Evolutionary conservation across 2,888 invertebrate species (phyloP), one percentile per base, ranked within the genome.

Genomic region (Andrena dorsata): DNA sequence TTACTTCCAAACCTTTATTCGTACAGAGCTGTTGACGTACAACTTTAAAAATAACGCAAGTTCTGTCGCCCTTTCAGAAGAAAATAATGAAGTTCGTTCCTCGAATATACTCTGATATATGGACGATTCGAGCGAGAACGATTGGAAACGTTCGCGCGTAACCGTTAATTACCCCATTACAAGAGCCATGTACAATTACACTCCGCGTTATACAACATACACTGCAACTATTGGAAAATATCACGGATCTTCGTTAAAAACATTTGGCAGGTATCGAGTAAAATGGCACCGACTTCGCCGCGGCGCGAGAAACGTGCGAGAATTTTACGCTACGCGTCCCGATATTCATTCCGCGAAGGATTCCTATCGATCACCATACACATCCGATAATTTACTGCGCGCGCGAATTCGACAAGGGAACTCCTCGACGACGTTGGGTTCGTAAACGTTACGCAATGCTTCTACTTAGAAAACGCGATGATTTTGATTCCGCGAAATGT

Each of bases 51-150:
- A 89, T 74, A 80, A 83, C 69, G 82, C 64, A 88, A 88, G 85
- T 83, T 86, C 84, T 86, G 82, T 79, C 81, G 79, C 68, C 64
- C 78, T 85, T 82, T 82, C 74, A 61, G 85, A 89, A 89, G 86
- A 89, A 88, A 86, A 82, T 83, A 86, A 82, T 84, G 82, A 90
- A 77, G 83, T 82, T 88, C 79, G 76, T 84, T 86, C 83, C 76
- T 81, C 75, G 82, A 64, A 65, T 70, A 72, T 86, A 72, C 81
- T 76, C 76, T 76, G 63, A 80, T 72, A 84, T 80, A 66, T 71
- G 84, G 83, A 88, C 84, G 84, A 80, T 80, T 84, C 89, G 89
- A 90, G 89, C 90, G 90, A 89, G 89, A 89, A 89, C 72, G 90
- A 89, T 89, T 83, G 72, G 85, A 86, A 86, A 82, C 76, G 78